phyloP scores from a whole-genome alignment of 2,888 invertebrate species.

The Latrodectus elegans region DNA sequence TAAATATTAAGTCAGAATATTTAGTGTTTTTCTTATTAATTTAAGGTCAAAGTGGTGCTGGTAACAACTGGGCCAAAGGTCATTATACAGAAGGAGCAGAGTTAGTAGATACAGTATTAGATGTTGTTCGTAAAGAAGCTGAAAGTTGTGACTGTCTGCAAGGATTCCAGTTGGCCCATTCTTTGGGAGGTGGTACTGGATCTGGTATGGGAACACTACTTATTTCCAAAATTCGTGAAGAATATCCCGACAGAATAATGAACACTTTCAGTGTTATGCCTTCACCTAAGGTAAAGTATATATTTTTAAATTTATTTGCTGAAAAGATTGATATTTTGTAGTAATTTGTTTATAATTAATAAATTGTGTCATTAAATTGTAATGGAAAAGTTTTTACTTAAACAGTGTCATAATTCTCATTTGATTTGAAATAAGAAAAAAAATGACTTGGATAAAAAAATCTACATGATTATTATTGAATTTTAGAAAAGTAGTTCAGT shows the following conservation, averaged over 20 bases:
- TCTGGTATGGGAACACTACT: constrained; percentile 91
- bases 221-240: constrained; percentile 91
- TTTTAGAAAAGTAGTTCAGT: too few species aligned
- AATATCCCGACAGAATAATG: constrained; percentile 83
- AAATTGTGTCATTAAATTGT: neutral
- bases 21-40: too few species aligned
- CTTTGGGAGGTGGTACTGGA: constrained; percentile 90
- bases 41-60: constrained; percentile 81
- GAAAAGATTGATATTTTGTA: neutral
- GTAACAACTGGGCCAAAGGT: constrained; percentile 90
- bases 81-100: constrained; percentile 80
- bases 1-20: too few species aligned
- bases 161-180: constrained; percentile 88
- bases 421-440: too few species aligned
- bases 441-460: too few species aligned
- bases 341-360: too few species aligned
- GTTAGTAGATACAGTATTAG: constrained; percentile 79
- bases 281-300: constrained; percentile 81
- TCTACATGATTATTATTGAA: too few species aligned
- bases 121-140: constrained; percentile 79
- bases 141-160: constrained; percentile 80
- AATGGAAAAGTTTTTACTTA: neutral
- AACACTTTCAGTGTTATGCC: constrained; percentile 82
- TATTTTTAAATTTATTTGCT: neutral
- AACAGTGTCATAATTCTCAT: too few species aligned